A percentile compares a stretch with the other conserved stretches of the same genome.
These are phyloP conservation scores for Galerucella calmariensis DNA, from an alignment of 2,888 invertebrate genomes.

Conservation along the genomic window DNA sequence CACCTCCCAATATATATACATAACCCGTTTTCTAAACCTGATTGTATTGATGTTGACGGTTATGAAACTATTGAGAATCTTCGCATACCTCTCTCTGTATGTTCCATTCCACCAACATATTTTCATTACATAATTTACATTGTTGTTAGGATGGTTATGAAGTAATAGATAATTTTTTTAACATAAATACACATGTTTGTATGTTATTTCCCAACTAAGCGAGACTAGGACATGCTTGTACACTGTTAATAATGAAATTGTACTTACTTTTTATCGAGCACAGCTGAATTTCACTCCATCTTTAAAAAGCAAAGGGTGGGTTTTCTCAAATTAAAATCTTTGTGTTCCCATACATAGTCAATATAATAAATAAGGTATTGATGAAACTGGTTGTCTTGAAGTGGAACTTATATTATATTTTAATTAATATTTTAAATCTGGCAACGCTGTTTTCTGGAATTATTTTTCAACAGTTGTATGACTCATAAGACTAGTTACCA, in stretches of 20 bases:
- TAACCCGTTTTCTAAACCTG: constrained; percentile 10
- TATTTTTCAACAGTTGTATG: too few relatives aligned
- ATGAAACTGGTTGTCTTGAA: too few relatives aligned
- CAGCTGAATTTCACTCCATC: too few relatives aligned
- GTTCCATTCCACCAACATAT: constrained; percentile 1
- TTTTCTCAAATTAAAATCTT: too few relatives aligned
- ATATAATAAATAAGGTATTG: too few relatives aligned
- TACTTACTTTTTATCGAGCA: too few relatives aligned
- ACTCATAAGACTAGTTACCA: neutral
- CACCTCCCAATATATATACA: neutral
- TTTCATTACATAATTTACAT: constrained; percentile 4
- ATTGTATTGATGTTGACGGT: neutral
- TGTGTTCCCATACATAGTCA: too few relatives aligned
- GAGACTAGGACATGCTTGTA: neutral
- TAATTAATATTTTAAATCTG: too few relatives aligned
- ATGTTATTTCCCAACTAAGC: neutral
- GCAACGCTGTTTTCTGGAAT: too few relatives aligned
- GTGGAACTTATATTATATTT: too few relatives aligned
- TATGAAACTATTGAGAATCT: neutral
- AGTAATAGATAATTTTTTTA: neutral
- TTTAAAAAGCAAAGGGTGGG: too few relatives aligned
- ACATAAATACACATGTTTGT: neutral
- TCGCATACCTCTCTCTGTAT: neutral
- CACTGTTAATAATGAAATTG: neutral
- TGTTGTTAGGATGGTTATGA: neutral